Conservation (phyloP, 2,888 invertebrate species). For the Zelleria hepariella region DNA sequence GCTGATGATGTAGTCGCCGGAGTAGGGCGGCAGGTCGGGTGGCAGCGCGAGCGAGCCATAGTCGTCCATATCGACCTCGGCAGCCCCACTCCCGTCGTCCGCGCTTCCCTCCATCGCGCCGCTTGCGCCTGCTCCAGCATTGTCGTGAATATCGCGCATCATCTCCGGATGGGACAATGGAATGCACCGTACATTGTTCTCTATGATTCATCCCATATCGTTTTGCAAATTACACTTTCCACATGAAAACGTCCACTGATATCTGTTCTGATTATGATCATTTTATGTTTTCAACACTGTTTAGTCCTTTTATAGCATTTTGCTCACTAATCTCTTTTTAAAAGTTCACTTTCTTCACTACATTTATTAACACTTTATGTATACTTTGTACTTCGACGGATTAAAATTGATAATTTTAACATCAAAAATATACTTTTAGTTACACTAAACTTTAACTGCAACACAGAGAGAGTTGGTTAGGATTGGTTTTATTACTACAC, state of each 20-base stretch:
- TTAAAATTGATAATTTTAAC: constrained; percentile 44
- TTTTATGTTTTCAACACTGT: constrained; percentile 33
- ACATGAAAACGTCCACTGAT: constrained; percentile 43
- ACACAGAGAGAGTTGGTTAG: constrained; percentile 35
- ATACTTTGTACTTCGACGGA: constrained; percentile 65
- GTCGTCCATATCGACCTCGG: constrained; percentile 68
- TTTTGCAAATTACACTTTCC: constrained; percentile 56
- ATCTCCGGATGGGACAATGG: constrained; percentile 61
- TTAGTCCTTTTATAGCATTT: constrained; percentile 1
- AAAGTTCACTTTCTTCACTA: constrained; percentile 24
- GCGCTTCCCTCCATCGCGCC: constrained; percentile 70
- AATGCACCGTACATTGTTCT: constrained; percentile 63
- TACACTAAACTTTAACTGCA: constrained; percentile 46
- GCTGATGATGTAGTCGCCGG: constrained; percentile 84
- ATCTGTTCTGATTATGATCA: constrained; percentile 41
- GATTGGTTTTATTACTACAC: constrained; percentile 20
- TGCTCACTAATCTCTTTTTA: constrained; percentile 19
- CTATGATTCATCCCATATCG: constrained; percentile 71
- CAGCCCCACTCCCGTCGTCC: constrained; percentile 69
- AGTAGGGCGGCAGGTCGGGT: constrained; percentile 66
- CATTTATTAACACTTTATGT: constrained; percentile 40
- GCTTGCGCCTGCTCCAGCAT: constrained; percentile 60
- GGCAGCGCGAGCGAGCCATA: constrained; percentile 69
- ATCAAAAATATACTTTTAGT: constrained; percentile 57
- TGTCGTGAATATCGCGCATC: constrained; percentile 71